Base-by-base conservation (phyloP, 2,797 vertebrate species). In the Acanthopagrus latus region DNA sequence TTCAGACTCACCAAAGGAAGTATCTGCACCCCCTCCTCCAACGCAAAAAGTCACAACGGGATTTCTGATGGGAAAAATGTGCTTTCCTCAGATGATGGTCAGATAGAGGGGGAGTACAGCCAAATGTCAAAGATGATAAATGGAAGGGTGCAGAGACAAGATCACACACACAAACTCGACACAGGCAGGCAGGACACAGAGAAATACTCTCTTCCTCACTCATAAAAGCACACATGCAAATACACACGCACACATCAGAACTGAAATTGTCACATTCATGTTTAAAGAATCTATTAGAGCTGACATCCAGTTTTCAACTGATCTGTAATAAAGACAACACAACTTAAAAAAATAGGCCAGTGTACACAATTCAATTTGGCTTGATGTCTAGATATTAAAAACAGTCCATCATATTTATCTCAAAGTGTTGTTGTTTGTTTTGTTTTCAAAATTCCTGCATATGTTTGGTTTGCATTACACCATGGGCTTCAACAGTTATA, bases 101-200 rank as follows among this genome's bases (percentile, higher is more conserved):
- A 91, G 94, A 95, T 95, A 94, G 81, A 84, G 70, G 65, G 83
- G 78, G 89, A 93, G 93, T 93, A 93, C 92, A 95, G 94, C 91
- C 94, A 95, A 95, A 96, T 95, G 95, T 96, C 95, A 95, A 73
- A 89, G 89, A 94, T 95, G 95, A 95, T 95, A 95, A 95, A 95
- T 95, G 94, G 91, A 91, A 91, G 90, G 92, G 92, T 87, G 87
- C 92, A 86, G 83, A 90, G 93, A 94, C 90, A 89, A 93, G 89
- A 94, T 92, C 91, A 78, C 85, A 82, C 84, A 85, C 91, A 84
- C 81, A 78, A 43, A 73, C 75, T 67, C 70, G 58, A 56, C 57
- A 69, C 52, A 64, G 44, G 71, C 58, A 58, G 54, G 47, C 74
- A 71, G 46, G 29, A 63, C 70, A 64, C 48, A 78, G 52, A 75